Evolutionary conservation across 2,113 vertebrate species (phyloP), one percentile per base, ranked within the genome.

Genomic region (Monarcha castaneiventris): DNA sequence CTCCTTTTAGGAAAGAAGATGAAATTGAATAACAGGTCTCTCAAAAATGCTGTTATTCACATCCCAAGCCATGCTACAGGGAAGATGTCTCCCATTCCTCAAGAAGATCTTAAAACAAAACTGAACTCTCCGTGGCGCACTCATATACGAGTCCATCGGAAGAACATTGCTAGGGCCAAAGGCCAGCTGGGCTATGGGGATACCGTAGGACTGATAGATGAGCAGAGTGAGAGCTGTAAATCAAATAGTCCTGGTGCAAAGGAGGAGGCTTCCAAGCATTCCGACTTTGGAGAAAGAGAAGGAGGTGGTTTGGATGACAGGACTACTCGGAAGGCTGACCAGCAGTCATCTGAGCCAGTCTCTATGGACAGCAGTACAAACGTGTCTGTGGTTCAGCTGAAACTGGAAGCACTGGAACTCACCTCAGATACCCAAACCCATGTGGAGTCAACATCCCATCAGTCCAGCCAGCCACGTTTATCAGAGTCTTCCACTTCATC

Each of bases 1-100:
- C 99, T 99, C 83, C 98, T 99, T 30, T 97, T 99, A 96, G 99
- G 99, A n/a, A 98, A 98, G 92, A 99, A 98, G 96, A 98, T 98
- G 84, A 98, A 97, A 69, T 58, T 96, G 54, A 96, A 94, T 22
- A 98, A 98, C 90, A 96, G 95, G 54, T 96, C 98, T 63, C 84
- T 98, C 80, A 98, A 97, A 95, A 98, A 98, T 27, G 97, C 98
- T 33, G 94, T 98, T 55, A 93, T 98, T 71, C 98, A 98, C 66
- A 95, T 98, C 39, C 97, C 97, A n/a, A 97, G 97, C 82, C 97
- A 98, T 26, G 43, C 93, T 30, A 83, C 97, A 3, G 97, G 97
- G 71, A 97, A 97, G 66, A 67, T 96, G 10, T 95, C 97, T 35
- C 97, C 98, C 3, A 62, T 97, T 33, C 97, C 98, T 26, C 98